Percentiles rank a stretch among this genome's conserved stretches.
Conservation (phyloP, 2,888 invertebrate species). For the Bruchidius siliquastri region DNA sequence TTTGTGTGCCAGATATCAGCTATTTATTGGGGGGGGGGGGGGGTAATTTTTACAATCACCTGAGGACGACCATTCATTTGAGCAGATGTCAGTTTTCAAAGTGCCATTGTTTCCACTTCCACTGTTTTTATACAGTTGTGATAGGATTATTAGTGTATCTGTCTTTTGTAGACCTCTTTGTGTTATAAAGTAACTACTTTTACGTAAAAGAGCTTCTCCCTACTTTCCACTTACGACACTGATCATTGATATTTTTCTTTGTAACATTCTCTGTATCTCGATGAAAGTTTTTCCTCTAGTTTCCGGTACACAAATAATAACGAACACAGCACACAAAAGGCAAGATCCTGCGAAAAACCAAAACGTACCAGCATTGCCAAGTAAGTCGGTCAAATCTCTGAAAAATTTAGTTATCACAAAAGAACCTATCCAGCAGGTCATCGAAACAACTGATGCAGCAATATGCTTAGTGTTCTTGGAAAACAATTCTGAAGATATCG, state of each 20-base stretch:
- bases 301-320: slow-evolving; percentile 76
- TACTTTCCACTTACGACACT: not conserved
- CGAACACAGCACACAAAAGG: slow-evolving; percentile 62
- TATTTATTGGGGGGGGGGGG: too few species aligned
- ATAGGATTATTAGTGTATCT: too few species aligned
- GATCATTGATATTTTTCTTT: slow-evolving; percentile 3
- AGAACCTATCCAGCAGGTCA: slow-evolving; percentile 66
- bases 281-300: slow-evolving; percentile 83
- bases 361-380: slow-evolving; percentile 64
- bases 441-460: slow-evolving; percentile 69
- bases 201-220: too few species aligned
- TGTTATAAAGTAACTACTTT: too few species aligned
- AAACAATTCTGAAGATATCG: slow-evolving; percentile 73
- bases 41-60: too few species aligned
- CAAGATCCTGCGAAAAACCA: slow-evolving; percentile 61
- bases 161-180: too few species aligned
- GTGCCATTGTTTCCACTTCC: too few species aligned
- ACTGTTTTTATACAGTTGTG: too few species aligned
- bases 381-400: slow-evolving; percentile 50
- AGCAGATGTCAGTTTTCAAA: too few species aligned
- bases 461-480: slow-evolving; percentile 69
- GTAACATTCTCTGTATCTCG: slow-evolving; percentile 66
- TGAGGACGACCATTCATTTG: too few species aligned
- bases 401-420: slow-evolving; percentile 71
- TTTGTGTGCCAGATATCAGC: too few species aligned